Base-by-base conservation (phyloP, 1,140 invertebrate species). In the Drosophila pallidifrons region DNA sequence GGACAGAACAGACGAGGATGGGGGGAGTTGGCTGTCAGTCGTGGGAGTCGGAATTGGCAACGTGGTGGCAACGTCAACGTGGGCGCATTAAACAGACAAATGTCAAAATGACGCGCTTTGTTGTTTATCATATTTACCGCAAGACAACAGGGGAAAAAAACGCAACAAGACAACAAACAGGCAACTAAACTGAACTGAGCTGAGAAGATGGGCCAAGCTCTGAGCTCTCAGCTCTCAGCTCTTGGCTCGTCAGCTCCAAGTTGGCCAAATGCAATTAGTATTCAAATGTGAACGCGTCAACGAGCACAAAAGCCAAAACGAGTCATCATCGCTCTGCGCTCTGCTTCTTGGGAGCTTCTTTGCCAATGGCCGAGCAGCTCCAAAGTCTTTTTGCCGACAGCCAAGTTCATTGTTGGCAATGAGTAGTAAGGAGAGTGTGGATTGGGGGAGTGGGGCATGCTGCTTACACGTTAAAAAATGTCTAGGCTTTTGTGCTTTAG, bases 81-180 rank as follows among this genome's bases (percentile, higher is more conserved):
- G 85, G 85, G 80, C 85, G 83, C 82, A 82, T 79, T 67, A 82
- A 77, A 65, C 85, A 87, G 83, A 77, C 81, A 89, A 89, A 89
- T 89, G 81, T 89, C 85, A 89, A 89, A 90, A 79, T 89, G 85
- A 90, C 81, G 85, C 85, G 81, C 85, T 89, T 89, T 89, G 85
- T 89, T 90, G 85, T 89, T 89, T 85, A 89, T 89, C 85, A 89
- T 89, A 89, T 89, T 89, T 89, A 85, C 85, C 85, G 85, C 85
- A 81, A 79, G 58, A 25, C 54, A 41, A 10, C 16, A 20, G 58
- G 11, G 30, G 3, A 25, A 25, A 66, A 30, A n/a, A 11, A 15
- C 5, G 41, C 35, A 38, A 38, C 8, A 38, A 32, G 30, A 32
- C 5, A 32, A 10, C 30, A 51, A 25, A 47, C 16, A 13, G 16